Evolutionary conservation across 2,113 vertebrate species (phyloP), one percentile per base, ranked within the genome.

Genomic region (Cisticola juncidis): DNA sequence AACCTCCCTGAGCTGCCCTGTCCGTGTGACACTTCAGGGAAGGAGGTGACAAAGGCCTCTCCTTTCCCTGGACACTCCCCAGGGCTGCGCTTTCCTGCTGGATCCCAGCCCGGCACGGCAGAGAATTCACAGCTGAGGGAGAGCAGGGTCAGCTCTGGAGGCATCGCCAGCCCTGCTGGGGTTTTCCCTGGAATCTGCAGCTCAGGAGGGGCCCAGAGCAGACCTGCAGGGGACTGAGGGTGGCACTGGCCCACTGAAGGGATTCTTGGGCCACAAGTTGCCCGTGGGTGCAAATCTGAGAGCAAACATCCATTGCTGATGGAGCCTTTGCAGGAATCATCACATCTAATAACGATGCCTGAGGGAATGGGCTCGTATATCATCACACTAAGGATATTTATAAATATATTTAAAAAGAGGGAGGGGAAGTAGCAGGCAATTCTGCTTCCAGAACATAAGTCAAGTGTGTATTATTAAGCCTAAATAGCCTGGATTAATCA

Each of bases 401-500:
- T 70, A 96, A 94, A 88, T 56, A 73, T 33, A 33, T 90, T 90
- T 93, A 9, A 82, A 92, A 95, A 73, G 44, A 61, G 66, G 25
- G 53, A 90, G 51, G 64, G 29, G 65, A 73, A 95, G 82, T 61
- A 81, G 38, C 62, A 94, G 69, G 77, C 64, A 93, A 87, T 96
- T 95, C 88, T 88, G 73, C 85, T 95, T 72, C 87, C 81, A 95
- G 87, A 95, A 90, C 70, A 53, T 95, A 96, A 84, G 88, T 84
- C 78, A 86, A 93, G 89, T 81, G 85, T 95, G 72, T 92, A 82
- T 92, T 95, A 96, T 95, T 85, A 96, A 90, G 68, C 82, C 81
- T 95, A 96, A 98, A 94, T 86, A 96, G 92, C 92, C 79, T 47
- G 40, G 77, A 94, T 97, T 97, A 97, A 98, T 97, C 96, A 97